Evolutionary conservation across 2,888 invertebrate species (phyloP).

Genomic region (Microchrysa polita): DNA sequence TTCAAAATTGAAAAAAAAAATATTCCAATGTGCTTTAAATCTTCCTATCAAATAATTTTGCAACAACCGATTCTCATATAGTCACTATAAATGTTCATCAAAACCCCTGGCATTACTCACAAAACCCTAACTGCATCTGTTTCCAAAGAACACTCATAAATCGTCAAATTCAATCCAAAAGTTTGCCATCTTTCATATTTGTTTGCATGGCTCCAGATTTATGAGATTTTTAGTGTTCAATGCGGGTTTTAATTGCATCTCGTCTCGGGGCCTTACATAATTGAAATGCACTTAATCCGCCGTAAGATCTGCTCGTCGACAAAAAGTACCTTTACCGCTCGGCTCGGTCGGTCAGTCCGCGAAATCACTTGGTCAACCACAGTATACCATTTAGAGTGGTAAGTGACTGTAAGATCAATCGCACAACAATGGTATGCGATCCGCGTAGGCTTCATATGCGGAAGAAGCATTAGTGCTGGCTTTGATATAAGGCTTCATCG

Average conservation of each 20-base stretch:
- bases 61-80: too few species aligned
- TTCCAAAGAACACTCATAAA: neutral
- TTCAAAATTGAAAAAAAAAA: too few species aligned
- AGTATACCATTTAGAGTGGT: neutral
- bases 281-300: conserved; percentile 23
- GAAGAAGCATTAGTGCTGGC: neutral
- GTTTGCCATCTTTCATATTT: conserved; percentile 14
- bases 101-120: too few species aligned
- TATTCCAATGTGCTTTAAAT: too few species aligned
- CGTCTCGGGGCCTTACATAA: neutral
- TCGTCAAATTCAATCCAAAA: conserved; percentile 13
- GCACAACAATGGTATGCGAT: neutral
- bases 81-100: too few species aligned
- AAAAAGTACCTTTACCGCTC: neutral
- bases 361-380: neutral
- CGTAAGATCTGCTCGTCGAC: neutral
- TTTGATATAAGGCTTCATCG: too few species aligned
- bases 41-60: too few species aligned
- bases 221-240: conserved; percentile 29
- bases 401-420: neutral
- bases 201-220: conserved; percentile 21
- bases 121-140: too few species aligned
- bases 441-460: neutral
- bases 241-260: conserved; percentile 26
- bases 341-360: neutral